Conservation (phyloP, 2,113 vertebrate genomes). For the Oenanthe oenanthe region DNA sequence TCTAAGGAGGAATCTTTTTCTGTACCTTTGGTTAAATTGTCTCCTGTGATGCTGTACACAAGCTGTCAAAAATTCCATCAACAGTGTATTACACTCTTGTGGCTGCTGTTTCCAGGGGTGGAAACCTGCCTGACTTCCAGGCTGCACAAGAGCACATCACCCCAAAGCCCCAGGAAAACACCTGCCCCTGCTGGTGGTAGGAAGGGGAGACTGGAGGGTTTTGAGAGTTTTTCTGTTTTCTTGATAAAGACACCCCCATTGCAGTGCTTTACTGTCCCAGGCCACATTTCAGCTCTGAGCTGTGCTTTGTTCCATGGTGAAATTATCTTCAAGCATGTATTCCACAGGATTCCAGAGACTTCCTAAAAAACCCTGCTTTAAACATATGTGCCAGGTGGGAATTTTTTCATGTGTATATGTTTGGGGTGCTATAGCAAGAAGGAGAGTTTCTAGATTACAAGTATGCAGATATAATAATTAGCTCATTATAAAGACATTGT, state of each 20-base stretch:
- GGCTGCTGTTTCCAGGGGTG: background rate
- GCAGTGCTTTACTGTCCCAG: background rate
- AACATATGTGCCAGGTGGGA: too few species aligned
- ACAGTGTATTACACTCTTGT: background rate
- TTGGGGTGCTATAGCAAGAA: background rate
- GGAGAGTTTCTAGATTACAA: background rate
- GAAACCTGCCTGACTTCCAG: background rate
- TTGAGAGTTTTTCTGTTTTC: background rate
- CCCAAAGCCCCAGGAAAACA: accelerated
- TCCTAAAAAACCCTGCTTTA: background rate
- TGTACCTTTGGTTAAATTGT: background rate
- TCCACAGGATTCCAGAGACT: background rate
- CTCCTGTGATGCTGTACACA: background rate
- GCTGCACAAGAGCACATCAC: background rate
- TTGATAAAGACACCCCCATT: background rate
- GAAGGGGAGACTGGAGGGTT: background rate
- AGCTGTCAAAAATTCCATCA: background rate
- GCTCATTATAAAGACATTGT: background rate
- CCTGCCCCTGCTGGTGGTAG: background rate
- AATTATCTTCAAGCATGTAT: background rate
- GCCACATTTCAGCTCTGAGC: background rate
- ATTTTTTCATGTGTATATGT: background rate
- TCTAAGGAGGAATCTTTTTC: background rate
- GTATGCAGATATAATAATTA: background rate
- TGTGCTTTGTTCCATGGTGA: background rate